These are phyloP conservation scores for Argya squamiceps DNA, from an alignment of 2,797 vertebrate species.

Conservation along the genomic window DNA sequence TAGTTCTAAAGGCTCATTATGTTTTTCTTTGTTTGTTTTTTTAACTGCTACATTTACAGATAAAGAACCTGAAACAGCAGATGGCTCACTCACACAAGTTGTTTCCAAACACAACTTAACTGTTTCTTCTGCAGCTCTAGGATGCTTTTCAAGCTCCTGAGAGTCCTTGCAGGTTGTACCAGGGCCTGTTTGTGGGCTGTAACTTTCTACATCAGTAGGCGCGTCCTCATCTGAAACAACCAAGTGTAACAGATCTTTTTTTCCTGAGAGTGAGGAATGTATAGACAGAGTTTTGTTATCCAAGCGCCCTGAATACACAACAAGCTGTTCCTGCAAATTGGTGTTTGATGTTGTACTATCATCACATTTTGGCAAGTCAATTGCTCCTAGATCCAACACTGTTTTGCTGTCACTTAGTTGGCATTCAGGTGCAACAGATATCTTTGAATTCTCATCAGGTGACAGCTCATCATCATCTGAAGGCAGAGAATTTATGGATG, in stretches of 20 bases:
- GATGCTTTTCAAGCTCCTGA: constrained; percentile 41
- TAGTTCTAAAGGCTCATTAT: constrained; percentile 19
- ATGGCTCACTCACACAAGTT: constrained; percentile 58
- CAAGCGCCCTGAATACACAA: constrained; percentile 81
- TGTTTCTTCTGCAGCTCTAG: constrained; percentile 25
- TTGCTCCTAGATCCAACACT: constrained; percentile 64
- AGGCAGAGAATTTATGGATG: constrained; percentile 96
- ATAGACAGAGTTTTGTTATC: constrained; percentile 52
- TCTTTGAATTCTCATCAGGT: constrained; percentile 84
- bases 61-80: constrained; percentile 69
- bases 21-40: constrained; percentile 48
- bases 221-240: constrained; percentile 66
- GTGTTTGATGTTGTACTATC: constrained; percentile 78
- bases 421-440: constrained; percentile 71
- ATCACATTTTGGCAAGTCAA: constrained; percentile 70
- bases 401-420: constrained; percentile 77
- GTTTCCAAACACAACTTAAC: constrained; percentile 52
- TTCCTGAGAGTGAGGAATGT: constrained; percentile 69
- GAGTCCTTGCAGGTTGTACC: constrained; percentile 43
- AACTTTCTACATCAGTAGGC: constrained; percentile 55
- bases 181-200: constrained; percentile 29
- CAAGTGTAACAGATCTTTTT: constrained; percentile 62
- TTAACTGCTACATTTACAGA: constrained; percentile 33
- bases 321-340: constrained; percentile 83
- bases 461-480: constrained; percentile 90